Evolutionary conservation across 2,113 vertebrate species (phyloP).

Genomic region (Fregetta grallaria): DNA sequence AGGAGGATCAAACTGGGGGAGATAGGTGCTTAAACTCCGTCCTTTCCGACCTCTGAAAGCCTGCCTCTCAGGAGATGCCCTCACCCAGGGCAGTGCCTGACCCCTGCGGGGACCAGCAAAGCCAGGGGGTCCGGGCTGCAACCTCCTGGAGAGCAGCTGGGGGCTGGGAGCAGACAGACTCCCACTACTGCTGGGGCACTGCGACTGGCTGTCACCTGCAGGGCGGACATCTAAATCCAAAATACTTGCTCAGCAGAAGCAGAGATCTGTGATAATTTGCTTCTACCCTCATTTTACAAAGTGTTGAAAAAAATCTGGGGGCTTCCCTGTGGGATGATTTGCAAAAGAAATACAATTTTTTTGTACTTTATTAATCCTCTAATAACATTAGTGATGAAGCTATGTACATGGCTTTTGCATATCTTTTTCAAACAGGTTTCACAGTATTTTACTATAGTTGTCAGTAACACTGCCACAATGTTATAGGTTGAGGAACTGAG

Average conservation of each 20-base stretch:
- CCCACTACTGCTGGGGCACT: not conserved
- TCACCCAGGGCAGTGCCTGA: not conserved
- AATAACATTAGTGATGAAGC: not conserved
- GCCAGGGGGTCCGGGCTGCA: rapidly evolving
- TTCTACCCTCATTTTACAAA: not conserved
- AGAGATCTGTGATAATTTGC: not conserved
- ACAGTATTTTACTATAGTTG: not conserved
- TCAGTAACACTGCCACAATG: not conserved
- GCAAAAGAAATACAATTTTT: not conserved
- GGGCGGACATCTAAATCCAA: not conserved
- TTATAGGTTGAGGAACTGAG: not conserved
- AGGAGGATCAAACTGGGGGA: not conserved
- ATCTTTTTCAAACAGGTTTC: not conserved
- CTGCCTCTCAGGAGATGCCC: not conserved
- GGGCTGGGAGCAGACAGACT: not conserved
- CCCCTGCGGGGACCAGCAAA: rapidly evolving
- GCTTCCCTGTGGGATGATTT: not conserved
- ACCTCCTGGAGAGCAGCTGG: not conserved
- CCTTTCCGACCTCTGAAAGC: not conserved
- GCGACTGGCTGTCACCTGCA: not conserved
- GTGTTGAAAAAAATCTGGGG: not conserved
- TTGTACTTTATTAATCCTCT: not conserved
- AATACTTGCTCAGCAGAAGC: not conserved
- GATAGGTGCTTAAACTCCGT: not conserved
- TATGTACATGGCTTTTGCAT: not conserved